phyloP scores from a whole-genome alignment of 2,113 vertebrate species.

The Leptobrachium leishanense region DNA sequence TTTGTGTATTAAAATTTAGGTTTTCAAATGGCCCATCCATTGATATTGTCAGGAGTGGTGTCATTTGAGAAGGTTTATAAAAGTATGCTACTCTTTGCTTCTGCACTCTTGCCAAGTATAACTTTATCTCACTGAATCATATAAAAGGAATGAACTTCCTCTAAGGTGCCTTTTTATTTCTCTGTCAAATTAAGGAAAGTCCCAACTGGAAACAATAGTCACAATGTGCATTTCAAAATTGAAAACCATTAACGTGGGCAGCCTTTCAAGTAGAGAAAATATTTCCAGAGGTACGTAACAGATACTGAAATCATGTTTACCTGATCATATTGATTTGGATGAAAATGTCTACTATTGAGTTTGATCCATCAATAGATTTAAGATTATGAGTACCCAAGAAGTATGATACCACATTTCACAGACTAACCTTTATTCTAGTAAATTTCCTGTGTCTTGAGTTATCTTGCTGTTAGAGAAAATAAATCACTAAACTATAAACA shows the following conservation, averaged over 20 bases:
- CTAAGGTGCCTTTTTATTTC: background rate
- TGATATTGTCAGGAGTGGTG: background rate
- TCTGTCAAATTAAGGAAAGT: background rate
- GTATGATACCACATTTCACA: too few species aligned
- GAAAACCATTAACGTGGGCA: background rate
- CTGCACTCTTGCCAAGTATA: constrained; percentile 10
- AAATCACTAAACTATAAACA: too few species aligned
- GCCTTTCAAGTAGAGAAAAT: background rate
- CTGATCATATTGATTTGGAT: too few species aligned
- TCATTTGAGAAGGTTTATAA: background rate
- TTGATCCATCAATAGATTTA: too few species aligned
- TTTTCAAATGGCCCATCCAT: too few species aligned
- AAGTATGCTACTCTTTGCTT: constrained; percentile 4
- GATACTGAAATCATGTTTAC: background rate
- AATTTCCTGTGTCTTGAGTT: too few species aligned
- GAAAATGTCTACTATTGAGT: too few species aligned
- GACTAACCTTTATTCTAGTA: too few species aligned
- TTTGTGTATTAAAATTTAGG: too few species aligned
- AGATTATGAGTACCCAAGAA: too few species aligned
- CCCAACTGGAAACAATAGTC: background rate
- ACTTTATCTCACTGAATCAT: constrained; percentile 13
- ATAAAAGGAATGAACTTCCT: constrained; percentile 19
- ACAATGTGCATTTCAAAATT: background rate
- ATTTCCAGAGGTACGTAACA: background rate
- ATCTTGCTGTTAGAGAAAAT: too few species aligned